These are phyloP conservation scores for Bambusicola thoracicus DNA, from an alignment of 2,113 vertebrate species.

Conservation along the genomic window DNA sequence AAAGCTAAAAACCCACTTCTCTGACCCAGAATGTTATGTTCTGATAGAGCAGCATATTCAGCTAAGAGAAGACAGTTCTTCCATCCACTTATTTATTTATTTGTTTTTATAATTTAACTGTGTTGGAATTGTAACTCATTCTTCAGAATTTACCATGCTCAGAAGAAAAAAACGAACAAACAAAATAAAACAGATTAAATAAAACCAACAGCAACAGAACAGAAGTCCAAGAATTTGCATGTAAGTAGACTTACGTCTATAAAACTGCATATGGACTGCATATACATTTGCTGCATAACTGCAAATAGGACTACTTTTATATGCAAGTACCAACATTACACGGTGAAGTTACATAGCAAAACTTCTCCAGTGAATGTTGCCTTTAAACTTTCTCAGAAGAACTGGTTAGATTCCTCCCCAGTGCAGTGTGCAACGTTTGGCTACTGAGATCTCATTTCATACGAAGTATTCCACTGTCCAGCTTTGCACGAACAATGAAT, in stretches of 20 bases:
- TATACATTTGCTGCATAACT: neutral
- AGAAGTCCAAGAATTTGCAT: neutral
- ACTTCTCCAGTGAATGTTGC: neutral
- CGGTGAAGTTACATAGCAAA: neutral
- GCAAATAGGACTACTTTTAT: neutral
- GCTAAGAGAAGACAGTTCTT: slow-evolving; percentile 25
- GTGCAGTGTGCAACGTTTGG: neutral
- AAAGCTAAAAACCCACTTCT: neutral
- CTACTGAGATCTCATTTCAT: neutral
- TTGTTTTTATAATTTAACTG: neutral
- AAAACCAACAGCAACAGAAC: neutral
- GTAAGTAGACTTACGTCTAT: neutral
- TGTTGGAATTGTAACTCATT: neutral
- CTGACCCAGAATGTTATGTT: neutral
- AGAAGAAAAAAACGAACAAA: neutral
- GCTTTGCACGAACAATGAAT: neutral
- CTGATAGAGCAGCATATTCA: slow-evolving; percentile 20
- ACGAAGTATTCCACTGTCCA: neutral
- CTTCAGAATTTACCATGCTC: neutral
- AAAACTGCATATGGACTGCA: neutral
- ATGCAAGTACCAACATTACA: neutral
- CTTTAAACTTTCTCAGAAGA: neutral
- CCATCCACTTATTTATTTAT: neutral
- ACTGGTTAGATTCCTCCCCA: neutral
- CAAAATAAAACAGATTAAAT: neutral